Percentiles rank a stretch among this genome's conserved stretches.
phyloP scores from a whole-genome alignment of 2,888 invertebrate genomes.

The Drosophila mimetica region DNA sequence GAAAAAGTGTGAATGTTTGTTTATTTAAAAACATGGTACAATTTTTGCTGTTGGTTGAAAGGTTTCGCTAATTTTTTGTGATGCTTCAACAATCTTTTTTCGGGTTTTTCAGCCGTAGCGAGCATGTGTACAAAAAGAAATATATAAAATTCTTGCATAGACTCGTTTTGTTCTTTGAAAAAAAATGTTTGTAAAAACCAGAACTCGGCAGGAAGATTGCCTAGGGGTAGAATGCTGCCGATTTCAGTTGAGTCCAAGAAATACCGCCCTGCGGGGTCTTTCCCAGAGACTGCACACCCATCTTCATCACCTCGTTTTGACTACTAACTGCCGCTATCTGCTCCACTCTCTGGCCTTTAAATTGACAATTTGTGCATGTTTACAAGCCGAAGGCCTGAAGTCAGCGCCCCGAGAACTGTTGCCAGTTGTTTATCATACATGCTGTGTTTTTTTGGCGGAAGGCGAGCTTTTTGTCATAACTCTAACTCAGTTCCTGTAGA shows the following conservation, averaged over 20 bases:
- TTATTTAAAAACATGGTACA: neutral
- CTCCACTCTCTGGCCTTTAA: neutral
- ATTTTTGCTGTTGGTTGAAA: neutral
- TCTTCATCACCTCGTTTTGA: neutral
- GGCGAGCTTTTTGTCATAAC: neutral
- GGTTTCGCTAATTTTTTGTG: neutral
- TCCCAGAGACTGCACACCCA: neutral
- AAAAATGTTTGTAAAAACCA: too few relatives aligned
- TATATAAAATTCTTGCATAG: neutral
- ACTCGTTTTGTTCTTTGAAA: neutral
- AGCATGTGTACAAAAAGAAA: too few relatives aligned
- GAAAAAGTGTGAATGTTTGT: neutral
- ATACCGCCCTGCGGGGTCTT: neutral
- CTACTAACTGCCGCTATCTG: too few relatives aligned
- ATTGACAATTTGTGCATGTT: neutral
- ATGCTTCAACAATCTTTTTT: neutral
- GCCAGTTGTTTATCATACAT: neutral
- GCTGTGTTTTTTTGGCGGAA: neutral
- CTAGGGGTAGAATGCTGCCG: neutral
- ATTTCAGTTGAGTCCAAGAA: neutral
- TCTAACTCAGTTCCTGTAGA: neutral
- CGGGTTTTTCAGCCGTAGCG: too few relatives aligned
- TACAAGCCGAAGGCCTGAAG: neutral
- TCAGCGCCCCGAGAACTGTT: neutral
- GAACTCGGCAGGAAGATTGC: neutral